Conservation (phyloP, 1,140 invertebrate genomes). For the Sipha flava region DNA sequence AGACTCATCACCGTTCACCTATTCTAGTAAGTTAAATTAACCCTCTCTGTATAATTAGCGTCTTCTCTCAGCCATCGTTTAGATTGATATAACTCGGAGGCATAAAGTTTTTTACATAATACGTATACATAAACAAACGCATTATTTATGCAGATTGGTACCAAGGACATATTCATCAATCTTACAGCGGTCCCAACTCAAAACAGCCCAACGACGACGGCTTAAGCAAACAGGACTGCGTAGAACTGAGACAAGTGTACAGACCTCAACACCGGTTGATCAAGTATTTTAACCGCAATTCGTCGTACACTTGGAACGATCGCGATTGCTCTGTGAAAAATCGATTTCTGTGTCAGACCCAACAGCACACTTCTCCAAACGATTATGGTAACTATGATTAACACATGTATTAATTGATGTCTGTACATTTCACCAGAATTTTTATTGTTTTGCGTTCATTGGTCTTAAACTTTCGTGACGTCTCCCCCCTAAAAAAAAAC, state of each 20-base stretch:
- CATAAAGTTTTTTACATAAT: no score
- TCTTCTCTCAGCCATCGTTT: no score
- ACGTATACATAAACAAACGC: no score
- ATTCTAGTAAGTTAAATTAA: conserved; percentile 56
- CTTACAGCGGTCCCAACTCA: conserved; percentile 52
- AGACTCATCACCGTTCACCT: conserved; percentile 60
- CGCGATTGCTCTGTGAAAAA: conserved; percentile 59
- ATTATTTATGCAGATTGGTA: conserved; percentile 76
- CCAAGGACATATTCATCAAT: conserved; percentile 52
- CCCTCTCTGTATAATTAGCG: no score
- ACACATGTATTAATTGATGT: no score
- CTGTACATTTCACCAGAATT: no score
- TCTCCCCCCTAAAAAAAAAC: no score
- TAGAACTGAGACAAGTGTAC: conserved; percentile 60
- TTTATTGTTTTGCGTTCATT: no score
- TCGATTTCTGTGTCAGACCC: conserved; percentile 60
- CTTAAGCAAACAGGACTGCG: conserved; percentile 65
- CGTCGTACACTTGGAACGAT: conserved; percentile 60
- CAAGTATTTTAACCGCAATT: conserved; percentile 44
- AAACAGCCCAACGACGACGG: conserved; percentile 73
- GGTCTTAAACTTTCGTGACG: no score
- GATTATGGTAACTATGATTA: background rate
- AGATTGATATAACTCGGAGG: no score
- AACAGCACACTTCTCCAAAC: conserved; percentile 41
- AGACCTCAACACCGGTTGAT: conserved; percentile 34